Conservation (phyloP, 2,113 vertebrate species). For the Delphinus delphis region DNA sequence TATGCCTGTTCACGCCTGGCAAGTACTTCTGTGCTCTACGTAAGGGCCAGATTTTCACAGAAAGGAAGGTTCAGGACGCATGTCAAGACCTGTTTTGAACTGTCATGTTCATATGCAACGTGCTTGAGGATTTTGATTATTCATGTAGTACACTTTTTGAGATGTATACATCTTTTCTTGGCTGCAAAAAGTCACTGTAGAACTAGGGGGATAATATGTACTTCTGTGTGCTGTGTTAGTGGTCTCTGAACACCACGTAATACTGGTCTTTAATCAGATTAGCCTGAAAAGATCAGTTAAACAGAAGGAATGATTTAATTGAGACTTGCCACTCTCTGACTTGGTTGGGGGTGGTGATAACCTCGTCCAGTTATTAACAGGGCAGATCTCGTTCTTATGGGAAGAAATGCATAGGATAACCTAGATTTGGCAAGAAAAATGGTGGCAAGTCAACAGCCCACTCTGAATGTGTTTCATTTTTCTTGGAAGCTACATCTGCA, state of each 20-base stretch:
- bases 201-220: background rate
- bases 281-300: slow-evolving; percentile 19
- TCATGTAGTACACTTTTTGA: background rate
- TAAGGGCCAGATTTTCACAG: background rate
- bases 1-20: background rate
- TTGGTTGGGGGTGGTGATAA: background rate
- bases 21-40: background rate
- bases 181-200: background rate
- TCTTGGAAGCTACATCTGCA: slow-evolving; percentile 68
- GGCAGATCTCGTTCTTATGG: background rate
- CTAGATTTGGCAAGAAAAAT: slow-evolving; percentile 53
- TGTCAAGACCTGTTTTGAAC: background rate
- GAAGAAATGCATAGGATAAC: slow-evolving; percentile 15
- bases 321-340: background rate
- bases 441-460: slow-evolving; percentile 39
- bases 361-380: slow-evolving; percentile 14
- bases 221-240: background rate
- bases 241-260: background rate
- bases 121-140: background rate
- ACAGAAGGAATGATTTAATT: slow-evolving; percentile 2
- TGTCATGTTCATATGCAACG: background rate
- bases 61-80: background rate
- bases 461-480: slow-evolving; percentile 62
- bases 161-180: background rate
- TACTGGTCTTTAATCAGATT: background rate